Evolutionary conservation across 2,113 vertebrate genomes (phyloP).

Genomic region (Chamaetylas fuelleborni): DNA sequence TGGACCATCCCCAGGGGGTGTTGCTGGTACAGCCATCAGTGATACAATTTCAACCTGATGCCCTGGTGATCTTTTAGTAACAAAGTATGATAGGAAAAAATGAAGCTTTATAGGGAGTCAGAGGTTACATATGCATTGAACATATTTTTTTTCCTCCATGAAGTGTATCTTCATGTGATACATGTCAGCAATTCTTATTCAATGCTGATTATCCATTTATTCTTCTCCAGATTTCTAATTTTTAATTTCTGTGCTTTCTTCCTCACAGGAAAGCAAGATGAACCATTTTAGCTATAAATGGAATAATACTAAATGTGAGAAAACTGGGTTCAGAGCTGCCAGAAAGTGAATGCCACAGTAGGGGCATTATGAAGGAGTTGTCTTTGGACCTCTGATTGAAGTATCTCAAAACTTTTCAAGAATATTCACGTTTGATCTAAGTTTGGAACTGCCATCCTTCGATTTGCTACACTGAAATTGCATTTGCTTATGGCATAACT

Average conservation of each 20-base stretch:
- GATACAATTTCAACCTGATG: neutral
- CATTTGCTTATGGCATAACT: neutral
- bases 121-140: neutral
- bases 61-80: neutral
- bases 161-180: neutral
- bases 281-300: neutral
- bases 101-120: neutral
- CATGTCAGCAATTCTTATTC: neutral
- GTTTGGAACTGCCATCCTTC: neutral
- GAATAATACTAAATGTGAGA: neutral
- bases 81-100: neutral
- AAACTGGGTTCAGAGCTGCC: neutral
- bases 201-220: neutral
- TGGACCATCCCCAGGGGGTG: neutral
- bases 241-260: neutral
- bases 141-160: neutral
- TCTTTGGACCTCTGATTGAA: neutral
- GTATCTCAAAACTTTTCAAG: neutral
- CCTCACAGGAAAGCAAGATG: neutral
- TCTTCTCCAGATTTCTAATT: neutral
- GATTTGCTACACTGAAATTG: neutral
- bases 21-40: neutral
- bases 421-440: fast-evolving
- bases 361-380: neutral
- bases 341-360: neutral